Conservation (phyloP, 2,888 invertebrate species). For the Acanthosepion lycidas region DNA sequence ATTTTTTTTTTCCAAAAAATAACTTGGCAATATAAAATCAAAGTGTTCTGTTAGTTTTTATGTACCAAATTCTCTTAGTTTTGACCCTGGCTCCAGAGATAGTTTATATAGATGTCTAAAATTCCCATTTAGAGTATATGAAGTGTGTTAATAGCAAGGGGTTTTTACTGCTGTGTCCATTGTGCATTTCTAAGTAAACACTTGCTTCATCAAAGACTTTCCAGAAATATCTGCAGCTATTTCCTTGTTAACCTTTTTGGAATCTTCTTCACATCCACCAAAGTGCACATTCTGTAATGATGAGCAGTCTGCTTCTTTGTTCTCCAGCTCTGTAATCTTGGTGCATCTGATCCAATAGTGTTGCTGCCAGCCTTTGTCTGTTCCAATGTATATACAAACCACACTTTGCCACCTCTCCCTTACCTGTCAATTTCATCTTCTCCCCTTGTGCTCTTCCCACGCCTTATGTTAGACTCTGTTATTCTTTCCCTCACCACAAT, state of each 20-base stretch:
- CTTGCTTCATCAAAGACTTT: not conserved
- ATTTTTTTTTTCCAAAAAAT: no score
- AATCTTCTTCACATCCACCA: not conserved
- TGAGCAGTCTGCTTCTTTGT: conserved; percentile 11
- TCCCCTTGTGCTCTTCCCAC: not conserved
- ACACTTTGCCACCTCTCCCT: no score
- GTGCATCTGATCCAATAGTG: not conserved
- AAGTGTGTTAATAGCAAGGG: not conserved
- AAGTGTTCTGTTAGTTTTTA: not conserved
- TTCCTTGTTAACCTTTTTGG: not conserved
- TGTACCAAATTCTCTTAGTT: not conserved
- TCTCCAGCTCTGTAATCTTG: not conserved
- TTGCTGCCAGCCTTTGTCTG: conserved; percentile 4
- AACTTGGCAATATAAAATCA: not conserved
- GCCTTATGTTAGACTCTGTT: not conserved
- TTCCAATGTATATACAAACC: not conserved
- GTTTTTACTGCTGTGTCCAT: not conserved
- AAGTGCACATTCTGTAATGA: not conserved
- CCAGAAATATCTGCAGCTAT: conserved; percentile 21
- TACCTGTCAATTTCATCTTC: not conserved
- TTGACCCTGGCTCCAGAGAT: not conserved
- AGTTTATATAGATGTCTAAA: not conserved
- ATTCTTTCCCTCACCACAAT: not conserved
- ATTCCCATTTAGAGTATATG: not conserved
- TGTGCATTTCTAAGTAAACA: not conserved